phyloP scores from a whole-genome alignment of 2,797 vertebrate genomes.

The Lophotriccus pileatus region DNA sequence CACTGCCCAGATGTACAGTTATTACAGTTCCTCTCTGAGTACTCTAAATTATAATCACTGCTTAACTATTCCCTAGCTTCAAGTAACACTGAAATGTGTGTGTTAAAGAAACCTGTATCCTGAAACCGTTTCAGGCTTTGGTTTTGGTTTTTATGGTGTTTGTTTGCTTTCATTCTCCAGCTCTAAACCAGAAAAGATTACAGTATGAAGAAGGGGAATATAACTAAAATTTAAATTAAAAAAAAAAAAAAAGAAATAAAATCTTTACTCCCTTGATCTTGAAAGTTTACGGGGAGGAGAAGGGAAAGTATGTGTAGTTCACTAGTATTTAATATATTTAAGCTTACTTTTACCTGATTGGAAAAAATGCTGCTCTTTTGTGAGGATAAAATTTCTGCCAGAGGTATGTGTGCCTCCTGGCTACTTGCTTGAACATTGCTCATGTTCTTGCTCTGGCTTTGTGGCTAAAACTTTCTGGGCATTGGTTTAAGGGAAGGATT shows the following conservation, averaged over 20 bases:
- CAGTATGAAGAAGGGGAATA: background rate
- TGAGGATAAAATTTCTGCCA: background rate
- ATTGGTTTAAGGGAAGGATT: background rate
- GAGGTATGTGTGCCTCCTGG: background rate
- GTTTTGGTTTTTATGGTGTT: background rate
- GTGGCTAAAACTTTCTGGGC: background rate
- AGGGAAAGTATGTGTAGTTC: background rate
- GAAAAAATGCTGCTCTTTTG: background rate
- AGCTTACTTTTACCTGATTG: background rate
- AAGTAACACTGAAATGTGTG: background rate
- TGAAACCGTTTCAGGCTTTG: background rate
- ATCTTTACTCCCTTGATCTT: background rate
- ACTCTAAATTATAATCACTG: constrained; percentile 8
- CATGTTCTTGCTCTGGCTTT: background rate
- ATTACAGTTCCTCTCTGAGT: background rate
- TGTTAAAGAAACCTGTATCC: background rate
- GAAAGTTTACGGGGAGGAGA: rapidly evolving
- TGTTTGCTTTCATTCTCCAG: background rate
- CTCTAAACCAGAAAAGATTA: background rate
- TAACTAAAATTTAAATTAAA: background rate
- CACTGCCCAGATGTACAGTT: constrained; percentile 48
- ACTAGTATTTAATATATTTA: background rate
- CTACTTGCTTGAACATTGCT: background rate
- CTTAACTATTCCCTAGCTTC: background rate
- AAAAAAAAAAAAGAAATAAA: background rate